These are phyloP conservation scores for Alectoris magna DNA, from an alignment of 2,797 vertebrate species.

Conservation along the genomic window DNA sequence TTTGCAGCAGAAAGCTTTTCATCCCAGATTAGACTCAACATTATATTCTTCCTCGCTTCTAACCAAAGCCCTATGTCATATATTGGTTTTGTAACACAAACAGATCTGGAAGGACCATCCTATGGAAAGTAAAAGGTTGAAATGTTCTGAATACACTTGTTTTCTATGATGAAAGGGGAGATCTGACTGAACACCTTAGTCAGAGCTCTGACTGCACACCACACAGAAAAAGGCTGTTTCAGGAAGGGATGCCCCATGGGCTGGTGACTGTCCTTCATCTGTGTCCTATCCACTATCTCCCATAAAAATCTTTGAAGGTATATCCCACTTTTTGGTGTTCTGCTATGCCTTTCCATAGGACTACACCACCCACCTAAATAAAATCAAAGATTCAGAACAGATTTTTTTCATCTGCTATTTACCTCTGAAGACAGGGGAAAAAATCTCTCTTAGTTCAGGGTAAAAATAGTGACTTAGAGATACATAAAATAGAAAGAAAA, in stretches of 20 bases:
- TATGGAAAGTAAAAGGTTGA: not conserved
- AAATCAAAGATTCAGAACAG: not conserved
- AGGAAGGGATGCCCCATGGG: not conserved
- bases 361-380: not conserved
- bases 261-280: fast-evolving
- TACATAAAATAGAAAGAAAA: not conserved
- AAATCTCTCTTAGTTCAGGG: not conserved
- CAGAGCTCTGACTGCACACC: not conserved
- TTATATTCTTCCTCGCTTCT: not conserved
- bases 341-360: not conserved
- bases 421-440: not conserved
- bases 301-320: not conserved
- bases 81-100: not conserved
- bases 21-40: not conserved
- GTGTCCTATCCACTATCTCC: not conserved
- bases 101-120: not conserved
- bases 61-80: not conserved
- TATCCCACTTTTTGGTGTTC: not conserved
- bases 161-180: not conserved
- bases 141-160: not conserved
- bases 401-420: not conserved
- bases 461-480: not conserved
- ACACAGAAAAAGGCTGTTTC: not conserved
- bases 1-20: not conserved
- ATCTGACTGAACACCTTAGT: not conserved